Base-by-base conservation (phyloP, 2,113 vertebrate species). In the Candoia aspera region DNA sequence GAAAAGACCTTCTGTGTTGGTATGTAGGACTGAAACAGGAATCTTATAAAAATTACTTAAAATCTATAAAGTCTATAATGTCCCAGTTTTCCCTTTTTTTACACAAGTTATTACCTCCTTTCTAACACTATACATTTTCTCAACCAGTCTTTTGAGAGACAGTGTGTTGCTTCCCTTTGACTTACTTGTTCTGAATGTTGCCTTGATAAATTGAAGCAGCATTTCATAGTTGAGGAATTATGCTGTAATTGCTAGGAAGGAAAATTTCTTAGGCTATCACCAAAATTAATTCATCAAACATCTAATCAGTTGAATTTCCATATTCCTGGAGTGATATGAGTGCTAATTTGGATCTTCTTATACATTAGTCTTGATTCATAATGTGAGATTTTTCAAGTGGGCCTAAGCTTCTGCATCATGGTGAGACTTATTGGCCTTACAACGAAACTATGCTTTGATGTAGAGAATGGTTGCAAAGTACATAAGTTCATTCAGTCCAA, bases 221-320 rank as follows among this genome's bases (percentile, higher is more conserved):
- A 83, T 59, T 90, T 49, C 57, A 49, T 90, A 26, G 37, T 59
- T 46, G 17, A 49, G 26, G 79, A 29, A 60, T 59, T 60, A 46
- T 84, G 90, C 84, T 62, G 19, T 53, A 91, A 86, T 91, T 86
- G 42, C 46, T 86, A 62, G 83, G 55, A 91, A 91, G 83, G 83
- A n/a, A 91, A 26, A 86, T 86, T 62, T 91, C 90, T 24, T 29
- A 64, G 84, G 57, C 84, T 58, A 84, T 85, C 84, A 86, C n/a
- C 58, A 53, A 91, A 86, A 91, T 91, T 86, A 85, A 59, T 91
- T 91, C 46, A 86, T 91, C 90, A 91, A 62, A 33, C 90, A 91
- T 60, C 83, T 86, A 91, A 91, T 91, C 90, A 91, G 90, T 37
- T 86, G 42, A 86, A 91, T 64, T 86, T 21, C 84, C 83, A 91